phyloP scores from a whole-genome alignment of 2,797 vertebrate species.

The Pachyuromys duprasi region DNA sequence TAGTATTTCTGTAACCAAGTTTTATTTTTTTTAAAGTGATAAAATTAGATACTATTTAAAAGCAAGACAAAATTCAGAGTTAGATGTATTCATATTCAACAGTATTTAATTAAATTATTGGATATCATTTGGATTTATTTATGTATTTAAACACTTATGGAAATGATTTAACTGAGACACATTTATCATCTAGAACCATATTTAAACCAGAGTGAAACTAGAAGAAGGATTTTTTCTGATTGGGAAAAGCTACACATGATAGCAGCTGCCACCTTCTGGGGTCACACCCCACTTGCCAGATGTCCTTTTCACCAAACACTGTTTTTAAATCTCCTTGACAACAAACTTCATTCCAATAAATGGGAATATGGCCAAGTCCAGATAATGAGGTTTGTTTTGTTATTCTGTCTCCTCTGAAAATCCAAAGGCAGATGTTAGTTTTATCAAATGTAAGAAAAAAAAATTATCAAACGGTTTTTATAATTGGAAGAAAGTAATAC shows the following conservation, averaged over 20 bases:
- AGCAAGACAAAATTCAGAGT: neutral
- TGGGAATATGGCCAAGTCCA: constrained; percentile 85
- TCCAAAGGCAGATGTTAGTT: constrained; percentile 5
- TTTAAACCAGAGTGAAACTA: constrained; percentile 14
- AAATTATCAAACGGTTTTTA: neutral
- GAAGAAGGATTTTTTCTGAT: constrained; percentile 41
- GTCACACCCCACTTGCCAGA: constrained; percentile 90
- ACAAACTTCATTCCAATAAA: constrained; percentile 92
- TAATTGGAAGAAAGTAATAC: constrained; percentile 18
- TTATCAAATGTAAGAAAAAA: neutral
- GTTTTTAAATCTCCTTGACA: constrained; percentile 93
- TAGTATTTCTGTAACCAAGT: neutral
- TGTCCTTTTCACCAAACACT: constrained; percentile 91
- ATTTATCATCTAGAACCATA: constrained; percentile 34
- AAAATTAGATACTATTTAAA: constrained; percentile 5
- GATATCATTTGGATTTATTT: neutral
- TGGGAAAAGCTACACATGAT: constrained; percentile 89
- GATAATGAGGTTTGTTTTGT: constrained; percentile 89
- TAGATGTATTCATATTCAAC: constrained; percentile 21
- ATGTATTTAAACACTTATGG: constrained; percentile 48
- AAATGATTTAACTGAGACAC: constrained; percentile 40
- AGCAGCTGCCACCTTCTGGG: constrained; percentile 90
- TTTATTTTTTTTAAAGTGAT: neutral
- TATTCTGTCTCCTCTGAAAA: constrained; percentile 89
- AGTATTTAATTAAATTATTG: neutral